phyloP scores from a whole-genome alignment of 2,797 vertebrate species.

The Zalophus californianus region DNA sequence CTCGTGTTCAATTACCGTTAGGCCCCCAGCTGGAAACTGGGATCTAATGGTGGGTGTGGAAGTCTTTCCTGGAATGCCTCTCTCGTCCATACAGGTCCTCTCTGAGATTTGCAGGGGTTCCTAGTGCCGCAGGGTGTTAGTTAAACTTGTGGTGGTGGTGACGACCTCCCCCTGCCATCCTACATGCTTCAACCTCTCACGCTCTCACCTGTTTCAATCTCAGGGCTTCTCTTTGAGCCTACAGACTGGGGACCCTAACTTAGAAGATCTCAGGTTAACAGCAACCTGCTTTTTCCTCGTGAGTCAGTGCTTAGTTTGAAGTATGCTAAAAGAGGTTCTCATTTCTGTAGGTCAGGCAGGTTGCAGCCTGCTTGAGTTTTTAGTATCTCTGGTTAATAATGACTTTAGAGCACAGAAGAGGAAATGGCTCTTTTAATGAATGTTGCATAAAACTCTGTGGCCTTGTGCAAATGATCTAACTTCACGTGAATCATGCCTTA shows the following conservation, averaged over 20 bases:
- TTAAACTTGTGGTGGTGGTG: background rate
- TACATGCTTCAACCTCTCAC: background rate
- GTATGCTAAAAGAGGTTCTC: constrained; percentile 21
- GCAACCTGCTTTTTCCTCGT: background rate
- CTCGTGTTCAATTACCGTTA: background rate
- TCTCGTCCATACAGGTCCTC: background rate
- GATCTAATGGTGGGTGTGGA: background rate
- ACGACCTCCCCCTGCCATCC: background rate
- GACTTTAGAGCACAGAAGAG: constrained; percentile 55
- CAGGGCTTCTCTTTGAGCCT: background rate
- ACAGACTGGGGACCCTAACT: background rate
- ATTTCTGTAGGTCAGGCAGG: constrained; percentile 54
- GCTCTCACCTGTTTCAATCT: background rate
- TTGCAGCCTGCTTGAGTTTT: constrained; percentile 56
- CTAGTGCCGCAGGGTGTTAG: background rate
- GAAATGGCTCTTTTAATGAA: constrained; percentile 60
- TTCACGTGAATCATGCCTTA: background rate
- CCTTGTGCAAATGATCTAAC: constrained; percentile 22
- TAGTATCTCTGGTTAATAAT: constrained; percentile 35
- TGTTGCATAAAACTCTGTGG: background rate
- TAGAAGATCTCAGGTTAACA: constrained; percentile 24
- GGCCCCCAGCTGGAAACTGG: background rate
- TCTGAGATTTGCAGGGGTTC: background rate
- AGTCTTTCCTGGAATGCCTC: background rate
- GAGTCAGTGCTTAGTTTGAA: constrained; percentile 63